Evolutionary conservation across 2,888 invertebrate genomes (phyloP).

Genomic region (Baccha elongata): DNA sequence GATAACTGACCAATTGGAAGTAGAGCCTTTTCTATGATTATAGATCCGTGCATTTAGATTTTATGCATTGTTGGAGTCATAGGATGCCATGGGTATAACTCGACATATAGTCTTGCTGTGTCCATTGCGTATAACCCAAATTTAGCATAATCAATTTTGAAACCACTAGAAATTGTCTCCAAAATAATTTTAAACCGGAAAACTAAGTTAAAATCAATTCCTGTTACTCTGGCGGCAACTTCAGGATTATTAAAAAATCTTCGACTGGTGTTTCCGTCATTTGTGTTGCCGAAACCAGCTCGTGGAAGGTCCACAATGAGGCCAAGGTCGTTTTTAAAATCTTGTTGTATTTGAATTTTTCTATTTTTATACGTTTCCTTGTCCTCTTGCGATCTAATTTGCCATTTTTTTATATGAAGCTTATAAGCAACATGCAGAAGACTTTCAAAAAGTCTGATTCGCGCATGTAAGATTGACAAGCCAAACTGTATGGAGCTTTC

Average conservation of each 20-base stretch:
- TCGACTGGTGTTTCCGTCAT: not conserved
- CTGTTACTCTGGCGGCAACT: too few species aligned
- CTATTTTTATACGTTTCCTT: too few species aligned
- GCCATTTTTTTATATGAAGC: conserved; percentile 3
- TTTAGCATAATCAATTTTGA: not conserved
- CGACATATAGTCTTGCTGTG: conserved; percentile 1
- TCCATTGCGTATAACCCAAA: too few species aligned
- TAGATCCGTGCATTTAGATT: not conserved
- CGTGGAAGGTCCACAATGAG: too few species aligned
- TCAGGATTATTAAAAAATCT: too few species aligned
- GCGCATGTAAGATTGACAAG: conserved; percentile 7
- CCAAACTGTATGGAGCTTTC: not conserved
- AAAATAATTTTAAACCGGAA: not conserved
- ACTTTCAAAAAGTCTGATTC: conserved; percentile 13
- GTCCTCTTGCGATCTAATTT: not conserved
- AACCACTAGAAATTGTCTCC: too few species aligned
- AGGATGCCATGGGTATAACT: not conserved
- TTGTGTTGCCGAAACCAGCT: not conserved
- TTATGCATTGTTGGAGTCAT: not conserved
- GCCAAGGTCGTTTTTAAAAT: too few species aligned
- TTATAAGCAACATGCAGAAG: conserved; percentile 23
- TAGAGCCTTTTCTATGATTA: not conserved
- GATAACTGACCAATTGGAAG: too few species aligned
- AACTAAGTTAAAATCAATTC: conserved; percentile 1
- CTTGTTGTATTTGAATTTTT: too few species aligned